These are phyloP conservation scores for Aphaenogaster floridana DNA, from an alignment of 1,140 invertebrate species.

Conservation along the genomic window DNA sequence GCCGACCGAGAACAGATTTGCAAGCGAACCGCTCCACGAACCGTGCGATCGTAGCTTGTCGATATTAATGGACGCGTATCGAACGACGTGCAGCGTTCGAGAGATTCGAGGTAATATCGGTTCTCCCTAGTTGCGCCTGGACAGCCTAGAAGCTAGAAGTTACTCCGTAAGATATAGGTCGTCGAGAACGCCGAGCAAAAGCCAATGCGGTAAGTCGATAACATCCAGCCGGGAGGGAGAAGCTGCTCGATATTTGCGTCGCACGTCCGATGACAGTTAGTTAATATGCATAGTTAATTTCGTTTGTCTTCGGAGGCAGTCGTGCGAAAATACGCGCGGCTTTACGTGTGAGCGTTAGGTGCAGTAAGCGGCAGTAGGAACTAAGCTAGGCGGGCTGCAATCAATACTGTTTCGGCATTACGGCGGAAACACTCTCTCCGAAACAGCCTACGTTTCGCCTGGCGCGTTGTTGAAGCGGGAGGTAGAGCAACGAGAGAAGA, in stretches of 20 bases:
- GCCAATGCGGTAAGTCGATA: constrained; percentile 53
- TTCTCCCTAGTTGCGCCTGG: neutral
- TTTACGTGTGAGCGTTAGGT: constrained; percentile 67
- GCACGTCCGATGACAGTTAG: constrained; percentile 58
- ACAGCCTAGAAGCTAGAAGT: neutral
- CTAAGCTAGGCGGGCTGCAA: constrained; percentile 82
- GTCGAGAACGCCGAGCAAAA: constrained; percentile 28
- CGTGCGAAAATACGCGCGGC: constrained; percentile 62
- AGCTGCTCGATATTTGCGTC: constrained; percentile 50
- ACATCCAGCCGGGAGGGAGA: neutral
- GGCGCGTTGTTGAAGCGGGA: constrained; percentile 55
- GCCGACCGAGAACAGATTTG: constrained; percentile 61
- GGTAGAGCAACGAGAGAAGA: constrained; percentile 54
- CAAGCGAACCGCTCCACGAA: neutral
- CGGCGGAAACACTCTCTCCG: constrained; percentile 85
- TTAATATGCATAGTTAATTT: constrained; percentile 66
- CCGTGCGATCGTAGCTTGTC: constrained; percentile 22
- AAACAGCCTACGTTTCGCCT: constrained; percentile 85
- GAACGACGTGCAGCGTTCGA: neutral
- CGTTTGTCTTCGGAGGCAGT: constrained; percentile 55
- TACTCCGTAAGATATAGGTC: constrained; percentile 42
- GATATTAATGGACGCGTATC: constrained; percentile 44
- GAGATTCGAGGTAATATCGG: neutral
- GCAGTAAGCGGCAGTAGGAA: constrained; percentile 70
- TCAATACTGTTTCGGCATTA: constrained; percentile 87